Evolutionary conservation across 2,113 vertebrate species (phyloP).

Genomic region (Phalacrocorax aristotelis): DNA sequence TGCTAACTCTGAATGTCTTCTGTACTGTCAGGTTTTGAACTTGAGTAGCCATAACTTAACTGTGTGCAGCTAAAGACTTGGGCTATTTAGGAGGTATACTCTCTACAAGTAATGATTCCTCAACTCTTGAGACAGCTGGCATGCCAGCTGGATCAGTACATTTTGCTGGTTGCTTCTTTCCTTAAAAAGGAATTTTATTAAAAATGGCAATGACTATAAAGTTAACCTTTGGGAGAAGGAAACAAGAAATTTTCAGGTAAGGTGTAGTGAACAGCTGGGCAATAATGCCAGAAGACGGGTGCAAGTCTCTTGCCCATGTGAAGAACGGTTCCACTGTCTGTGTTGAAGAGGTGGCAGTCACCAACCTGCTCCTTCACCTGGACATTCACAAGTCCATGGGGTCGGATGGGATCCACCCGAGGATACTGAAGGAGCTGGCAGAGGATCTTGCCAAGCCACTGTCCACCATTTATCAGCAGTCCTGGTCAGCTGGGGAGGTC

Average conservation of each 20-base stretch:
- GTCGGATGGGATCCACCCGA: no score
- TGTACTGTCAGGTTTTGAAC: background rate
- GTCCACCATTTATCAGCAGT: no score
- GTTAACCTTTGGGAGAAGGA: background rate
- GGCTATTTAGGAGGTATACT: background rate
- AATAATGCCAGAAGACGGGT: background rate
- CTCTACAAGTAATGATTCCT: background rate
- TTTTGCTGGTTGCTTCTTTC: background rate
- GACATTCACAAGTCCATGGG: no score
- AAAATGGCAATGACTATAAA: background rate
- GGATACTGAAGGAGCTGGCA: no score
- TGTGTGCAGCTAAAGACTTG: background rate
- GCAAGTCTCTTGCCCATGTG: background rate
- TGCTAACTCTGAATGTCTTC: background rate
- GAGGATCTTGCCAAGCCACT: no score
- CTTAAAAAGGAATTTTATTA: background rate
- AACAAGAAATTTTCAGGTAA: background rate
- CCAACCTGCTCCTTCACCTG: no score
- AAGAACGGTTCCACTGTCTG: background rate
- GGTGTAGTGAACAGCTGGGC: background rate
- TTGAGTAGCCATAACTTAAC: background rate
- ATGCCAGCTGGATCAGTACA: background rate
- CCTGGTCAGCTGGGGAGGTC: no score
- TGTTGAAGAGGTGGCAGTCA: no score
- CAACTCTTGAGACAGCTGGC: background rate